These are phyloP conservation scores for Venustaconcha ellipsiformis DNA, from an alignment of 1,140 invertebrate genomes.

Conservation along the genomic window DNA sequence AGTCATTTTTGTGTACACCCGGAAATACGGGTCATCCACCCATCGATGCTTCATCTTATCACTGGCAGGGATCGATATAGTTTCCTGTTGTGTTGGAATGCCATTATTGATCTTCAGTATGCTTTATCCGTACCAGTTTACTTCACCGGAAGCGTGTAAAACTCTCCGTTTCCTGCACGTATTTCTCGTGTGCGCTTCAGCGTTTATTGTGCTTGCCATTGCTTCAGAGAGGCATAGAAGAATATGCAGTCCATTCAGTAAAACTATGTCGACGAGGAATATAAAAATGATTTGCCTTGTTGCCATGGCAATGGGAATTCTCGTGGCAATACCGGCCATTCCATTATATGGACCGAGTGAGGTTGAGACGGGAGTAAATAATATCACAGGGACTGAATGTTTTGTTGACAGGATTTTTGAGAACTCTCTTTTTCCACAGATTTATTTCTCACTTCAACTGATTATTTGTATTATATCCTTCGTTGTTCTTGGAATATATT, in stretches of 20 bases:
- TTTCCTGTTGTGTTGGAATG: constrained; percentile 21
- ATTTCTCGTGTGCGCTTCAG: constrained; percentile 18
- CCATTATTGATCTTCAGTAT: constrained; percentile 24
- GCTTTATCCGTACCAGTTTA: constrained; percentile 23
- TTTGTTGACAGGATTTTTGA: constrained; percentile 15
- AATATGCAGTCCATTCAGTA: constrained; percentile 18
- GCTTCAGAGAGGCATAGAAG: constrained; percentile 19
- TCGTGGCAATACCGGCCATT: constrained; percentile 18
- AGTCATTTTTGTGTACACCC: constrained; percentile 42
- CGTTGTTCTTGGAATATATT: constrained; percentile 16
- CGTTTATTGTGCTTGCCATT: constrained; percentile 23
- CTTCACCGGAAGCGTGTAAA: constrained; percentile 21
- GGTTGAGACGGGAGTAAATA: constrained; percentile 20
- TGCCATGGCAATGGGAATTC: constrained; percentile 6
- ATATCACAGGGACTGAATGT: constrained; percentile 22
- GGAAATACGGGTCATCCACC: constrained; percentile 23
- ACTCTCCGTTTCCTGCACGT: constrained; percentile 18
- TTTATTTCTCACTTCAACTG: constrained; percentile 24
- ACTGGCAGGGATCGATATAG: constrained; percentile 20
- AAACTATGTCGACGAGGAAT: constrained; percentile 13
- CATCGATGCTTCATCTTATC: constrained; percentile 29
- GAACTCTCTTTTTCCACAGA: constrained; percentile 7
- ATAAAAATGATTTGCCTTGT: constrained; percentile 21
- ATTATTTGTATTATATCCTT: constrained; percentile 12
- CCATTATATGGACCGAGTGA: constrained; percentile 15